Conservation (phyloP, 2,113 vertebrate species). For the Mungos mungo region DNA sequence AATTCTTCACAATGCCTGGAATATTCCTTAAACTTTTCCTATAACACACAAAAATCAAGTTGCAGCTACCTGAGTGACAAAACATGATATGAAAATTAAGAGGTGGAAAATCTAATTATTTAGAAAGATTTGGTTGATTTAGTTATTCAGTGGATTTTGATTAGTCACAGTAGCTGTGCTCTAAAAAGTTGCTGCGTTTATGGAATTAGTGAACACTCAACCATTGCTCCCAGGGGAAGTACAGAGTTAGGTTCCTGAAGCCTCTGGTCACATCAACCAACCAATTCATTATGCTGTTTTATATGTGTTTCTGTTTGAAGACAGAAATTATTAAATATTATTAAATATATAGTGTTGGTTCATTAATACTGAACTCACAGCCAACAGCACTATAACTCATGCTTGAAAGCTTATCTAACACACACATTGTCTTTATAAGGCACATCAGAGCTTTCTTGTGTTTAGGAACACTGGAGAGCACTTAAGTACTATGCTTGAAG, state of each 20-base stretch:
- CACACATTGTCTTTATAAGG: background rate
- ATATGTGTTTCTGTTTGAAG: background rate
- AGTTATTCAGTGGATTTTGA: background rate
- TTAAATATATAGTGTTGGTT: background rate
- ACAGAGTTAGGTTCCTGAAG: background rate
- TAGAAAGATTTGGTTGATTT: background rate
- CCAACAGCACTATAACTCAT: background rate
- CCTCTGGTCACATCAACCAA: background rate
- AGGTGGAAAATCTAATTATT: background rate
- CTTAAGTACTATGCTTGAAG: background rate
- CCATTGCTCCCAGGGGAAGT: background rate
- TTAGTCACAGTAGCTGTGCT: background rate
- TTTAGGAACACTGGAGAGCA: background rate
- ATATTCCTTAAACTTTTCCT: background rate
- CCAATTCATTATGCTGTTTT: background rate
- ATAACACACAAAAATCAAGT: background rate
- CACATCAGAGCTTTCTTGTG: background rate
- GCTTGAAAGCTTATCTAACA: background rate
- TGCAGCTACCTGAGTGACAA: background rate
- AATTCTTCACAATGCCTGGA: background rate
- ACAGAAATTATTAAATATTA: background rate
- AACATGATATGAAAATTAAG: background rate
- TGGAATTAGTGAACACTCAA: background rate
- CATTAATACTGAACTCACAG: background rate
- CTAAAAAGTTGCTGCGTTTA: background rate